Base-by-base conservation (phyloP, 1,140 invertebrate species). In the Aradophagus sp. region DNA sequence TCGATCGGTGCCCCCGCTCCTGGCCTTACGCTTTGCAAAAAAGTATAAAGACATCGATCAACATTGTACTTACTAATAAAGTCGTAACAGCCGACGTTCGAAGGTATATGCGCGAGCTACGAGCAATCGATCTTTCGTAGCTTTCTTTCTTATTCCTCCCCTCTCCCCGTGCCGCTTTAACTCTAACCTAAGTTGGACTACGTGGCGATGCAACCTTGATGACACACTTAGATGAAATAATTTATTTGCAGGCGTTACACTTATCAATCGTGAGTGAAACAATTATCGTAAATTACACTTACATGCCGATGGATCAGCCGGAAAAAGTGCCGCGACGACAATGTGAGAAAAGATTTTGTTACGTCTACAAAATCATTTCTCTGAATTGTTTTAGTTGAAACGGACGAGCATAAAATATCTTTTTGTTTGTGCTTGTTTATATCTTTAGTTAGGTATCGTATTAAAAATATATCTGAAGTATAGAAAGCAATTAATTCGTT, bases 1-100 rank as follows among this genome's bases (percentile, higher is more conserved):
- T 15, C 16, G 29, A 11, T 50, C 14, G 15, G n/a, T 34, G 8
- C 29, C 17, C 26, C 10, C n/a, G 5, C 2, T 23, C 16, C n/a
- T n/a, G n/a, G n/a, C n/a, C n/a, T n/a, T n/a, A n/a, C n/a, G n/a
- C n/a, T n/a, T n/a, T n/a, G n/a, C n/a, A n/a, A 38, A 42, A 67
- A 47, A 20, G 35, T 42, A 39, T 59, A 53, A 52, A 71, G 55
- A 52, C 53, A 38, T 39, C 27, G 55, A 36, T 72, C 48, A 71
- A 65, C 56, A 55, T 65, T 53, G 36, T 35, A 53, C 23, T 58
- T 52, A 59, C 59, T 65, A 71, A 70, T 70, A 70, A 61, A 70
- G 67, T 70, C 58, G 58, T 65, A 58, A 71, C 48, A 66, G 55
- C 42, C 55, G 48, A 62, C 62, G 50, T 62, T 56, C 50, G 36